These are phyloP conservation scores for Platysternon megacephalum DNA, from an alignment of 2,113 vertebrate genomes.

Conservation along the genomic window DNA sequence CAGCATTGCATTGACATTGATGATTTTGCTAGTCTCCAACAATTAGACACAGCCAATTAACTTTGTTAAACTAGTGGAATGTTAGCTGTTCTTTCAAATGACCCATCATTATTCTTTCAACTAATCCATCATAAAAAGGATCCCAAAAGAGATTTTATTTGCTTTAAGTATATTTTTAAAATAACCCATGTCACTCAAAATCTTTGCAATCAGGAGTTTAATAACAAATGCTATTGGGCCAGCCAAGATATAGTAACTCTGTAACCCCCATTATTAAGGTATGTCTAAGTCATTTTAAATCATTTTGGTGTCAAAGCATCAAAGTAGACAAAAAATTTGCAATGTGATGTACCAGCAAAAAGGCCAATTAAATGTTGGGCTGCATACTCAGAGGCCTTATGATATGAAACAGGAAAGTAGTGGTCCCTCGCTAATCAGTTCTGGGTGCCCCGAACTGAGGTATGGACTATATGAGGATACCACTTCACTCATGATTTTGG, in stretches of 20 bases:
- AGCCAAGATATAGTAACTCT: background rate
- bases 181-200: background rate
- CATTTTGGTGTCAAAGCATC: background rate
- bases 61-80: background rate
- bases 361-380: background rate
- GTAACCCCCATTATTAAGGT: background rate
- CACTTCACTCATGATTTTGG: background rate
- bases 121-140: background rate
- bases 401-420: background rate
- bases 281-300: background rate
- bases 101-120: background rate
- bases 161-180: background rate
- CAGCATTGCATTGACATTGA: background rate
- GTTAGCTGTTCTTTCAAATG: background rate
- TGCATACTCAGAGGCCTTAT: background rate
- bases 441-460: background rate
- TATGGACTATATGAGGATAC: background rate
- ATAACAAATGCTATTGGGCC: background rate
- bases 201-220: background rate
- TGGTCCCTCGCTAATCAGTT: background rate
- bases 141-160: background rate
- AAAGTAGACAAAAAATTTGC: background rate
- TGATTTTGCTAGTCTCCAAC: background rate
- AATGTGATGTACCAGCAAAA: background rate
- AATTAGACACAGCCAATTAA: slow-evolving; percentile 22